These are phyloP conservation scores for Heliconius melpomene DNA, from an alignment of 1,140 invertebrate species.

Conservation along the genomic window DNA sequence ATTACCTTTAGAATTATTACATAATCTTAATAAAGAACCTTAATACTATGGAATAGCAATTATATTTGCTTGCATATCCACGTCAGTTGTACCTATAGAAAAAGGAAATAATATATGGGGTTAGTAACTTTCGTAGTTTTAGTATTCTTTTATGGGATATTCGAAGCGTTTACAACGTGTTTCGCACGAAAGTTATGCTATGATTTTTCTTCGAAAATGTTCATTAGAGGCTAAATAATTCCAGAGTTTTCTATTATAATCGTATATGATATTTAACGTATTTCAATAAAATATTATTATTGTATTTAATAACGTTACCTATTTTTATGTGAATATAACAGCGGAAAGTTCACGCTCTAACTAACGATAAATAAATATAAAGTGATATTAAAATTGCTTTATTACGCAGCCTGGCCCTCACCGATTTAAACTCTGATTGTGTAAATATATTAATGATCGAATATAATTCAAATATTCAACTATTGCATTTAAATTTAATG, in stretches of 20 bases:
- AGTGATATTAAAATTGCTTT: neutral
- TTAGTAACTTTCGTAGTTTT: constrained; percentile 9
- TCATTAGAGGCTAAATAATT: neutral
- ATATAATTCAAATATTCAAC: too few species aligned
- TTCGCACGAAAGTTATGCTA: constrained; percentile 3
- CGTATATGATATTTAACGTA: neutral
- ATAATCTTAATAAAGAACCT: neutral
- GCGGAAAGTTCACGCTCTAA: neutral
- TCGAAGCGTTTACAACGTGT: constrained; percentile 1
- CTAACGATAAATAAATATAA: neutral
- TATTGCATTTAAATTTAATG: too few species aligned
- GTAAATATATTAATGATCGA: too few species aligned
- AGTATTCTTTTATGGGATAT: constrained; percentile 9
- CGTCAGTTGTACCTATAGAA: neutral
- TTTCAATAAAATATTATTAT: neutral
- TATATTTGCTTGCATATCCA: neutral
- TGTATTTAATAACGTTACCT: neutral
- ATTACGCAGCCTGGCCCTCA: too few species aligned
- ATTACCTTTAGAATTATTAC: neutral
- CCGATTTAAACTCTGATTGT: too few species aligned
- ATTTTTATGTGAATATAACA: neutral
- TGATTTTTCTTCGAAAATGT: neutral
- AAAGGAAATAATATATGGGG: neutral
- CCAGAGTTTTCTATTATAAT: neutral
- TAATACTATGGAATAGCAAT: neutral